Evolutionary conservation across 2,888 invertebrate species (phyloP).

Genomic region (Xestobium rufovillosum): DNA sequence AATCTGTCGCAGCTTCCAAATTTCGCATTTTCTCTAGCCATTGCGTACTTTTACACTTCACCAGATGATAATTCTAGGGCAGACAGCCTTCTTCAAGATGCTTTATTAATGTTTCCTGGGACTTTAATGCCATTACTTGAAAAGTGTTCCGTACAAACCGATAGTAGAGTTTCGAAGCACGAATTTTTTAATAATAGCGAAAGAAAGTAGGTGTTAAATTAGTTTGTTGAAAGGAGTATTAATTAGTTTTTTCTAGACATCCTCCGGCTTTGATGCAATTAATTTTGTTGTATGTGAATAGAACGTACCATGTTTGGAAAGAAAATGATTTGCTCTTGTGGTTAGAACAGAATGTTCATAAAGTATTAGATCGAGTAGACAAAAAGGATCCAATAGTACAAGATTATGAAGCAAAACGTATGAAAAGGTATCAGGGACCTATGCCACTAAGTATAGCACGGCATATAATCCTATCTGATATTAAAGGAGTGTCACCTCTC

Average conservation of each 20-base stretch:
- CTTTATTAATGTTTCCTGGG: constrained; percentile 76
- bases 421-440: constrained; percentile 52
- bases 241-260: constrained; percentile 46
- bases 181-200: constrained; percentile 43
- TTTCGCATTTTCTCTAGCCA: constrained; percentile 73
- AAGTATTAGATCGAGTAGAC: constrained; percentile 57
- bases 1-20: constrained; percentile 80
- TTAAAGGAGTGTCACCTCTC: constrained; percentile 56
- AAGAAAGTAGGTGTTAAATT: constrained; percentile 25
- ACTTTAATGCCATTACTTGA: constrained; percentile 64
- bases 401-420: constrained; percentile 55
- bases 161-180: constrained; percentile 53
- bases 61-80: constrained; percentile 44
- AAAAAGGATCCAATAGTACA: constrained; percentile 51
- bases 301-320: constrained; percentile 73
- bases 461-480: constrained; percentile 64
- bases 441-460: constrained; percentile 59
- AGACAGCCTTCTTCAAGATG: constrained; percentile 64
- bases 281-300: constrained; percentile 63
- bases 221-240: constrained; percentile 32
- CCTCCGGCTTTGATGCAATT: constrained; percentile 60
- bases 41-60: constrained; percentile 59
- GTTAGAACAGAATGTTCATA: constrained; percentile 66
- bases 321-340: constrained; percentile 64
- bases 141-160: constrained; percentile 67